Conservation (phyloP, 2,888 invertebrate species). For the Sinopyrophorus schimmeli region DNA sequence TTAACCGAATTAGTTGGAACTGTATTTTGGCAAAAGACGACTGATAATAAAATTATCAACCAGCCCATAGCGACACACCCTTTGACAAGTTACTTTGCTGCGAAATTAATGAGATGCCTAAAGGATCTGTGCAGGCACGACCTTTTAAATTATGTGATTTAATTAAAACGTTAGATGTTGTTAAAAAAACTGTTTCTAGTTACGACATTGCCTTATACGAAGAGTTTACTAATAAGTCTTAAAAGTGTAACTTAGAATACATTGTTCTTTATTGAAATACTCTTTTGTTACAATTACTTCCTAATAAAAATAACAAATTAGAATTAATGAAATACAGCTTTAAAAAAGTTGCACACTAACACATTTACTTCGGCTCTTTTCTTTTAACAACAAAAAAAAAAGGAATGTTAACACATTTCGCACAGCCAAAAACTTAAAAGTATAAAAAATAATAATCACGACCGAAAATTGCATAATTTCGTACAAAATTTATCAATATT, state of each 20-base stretch:
- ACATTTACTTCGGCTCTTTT: not conserved
- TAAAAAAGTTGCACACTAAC: no score
- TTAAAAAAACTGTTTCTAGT: slow-evolving; percentile 43
- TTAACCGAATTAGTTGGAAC: slow-evolving; percentile 55
- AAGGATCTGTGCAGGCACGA: slow-evolving; percentile 44
- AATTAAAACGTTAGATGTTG: slow-evolving; percentile 41
- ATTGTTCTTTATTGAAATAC: no score
- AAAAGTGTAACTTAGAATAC: no score
- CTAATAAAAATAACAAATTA: no score
- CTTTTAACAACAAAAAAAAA: slow-evolving; percentile 4
- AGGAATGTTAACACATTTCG: slow-evolving; percentile 26
- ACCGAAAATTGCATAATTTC: slow-evolving; percentile 5
- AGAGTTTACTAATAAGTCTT: slow-evolving; percentile 1
- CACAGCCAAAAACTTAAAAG: slow-evolving; percentile 27
- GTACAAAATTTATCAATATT: slow-evolving; percentile 7
- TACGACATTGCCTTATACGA: slow-evolving; percentile 38
- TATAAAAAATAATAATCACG: slow-evolving; percentile 18
- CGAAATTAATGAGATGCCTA: slow-evolving; percentile 42
- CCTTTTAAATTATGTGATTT: slow-evolving; percentile 45
- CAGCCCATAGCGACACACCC: slow-evolving; percentile 23
- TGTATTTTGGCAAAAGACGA: slow-evolving; percentile 49
- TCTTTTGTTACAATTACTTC: no score
- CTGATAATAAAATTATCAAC: slow-evolving; percentile 44
- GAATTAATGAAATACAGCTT: slow-evolving; percentile 1
- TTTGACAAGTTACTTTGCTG: slow-evolving; percentile 9